A percentile compares a stretch with the other conserved stretches of the same genome.
Conservation (phyloP, 2,888 invertebrate species). For the Terebella lapidaria region DNA sequence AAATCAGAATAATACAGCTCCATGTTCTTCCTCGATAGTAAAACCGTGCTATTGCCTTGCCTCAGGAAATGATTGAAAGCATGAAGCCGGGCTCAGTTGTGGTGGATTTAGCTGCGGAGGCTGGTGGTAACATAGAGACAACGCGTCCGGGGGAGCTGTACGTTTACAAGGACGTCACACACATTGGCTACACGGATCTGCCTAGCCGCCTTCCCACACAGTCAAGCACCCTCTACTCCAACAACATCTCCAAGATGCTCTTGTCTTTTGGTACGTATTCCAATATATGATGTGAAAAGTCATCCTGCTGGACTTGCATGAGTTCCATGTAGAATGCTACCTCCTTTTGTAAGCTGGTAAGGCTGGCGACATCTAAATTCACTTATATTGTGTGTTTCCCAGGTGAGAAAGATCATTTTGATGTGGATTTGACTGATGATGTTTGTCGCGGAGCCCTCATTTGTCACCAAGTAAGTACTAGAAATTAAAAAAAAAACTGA, state of each 20-base stretch:
- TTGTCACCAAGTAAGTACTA: slow-evolving; percentile 59
- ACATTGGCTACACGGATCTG: slow-evolving; percentile 79
- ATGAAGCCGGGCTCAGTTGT: slow-evolving; percentile 87
- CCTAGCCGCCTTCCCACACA: slow-evolving; percentile 80
- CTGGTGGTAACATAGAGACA: slow-evolving; percentile 81
- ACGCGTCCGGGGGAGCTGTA: slow-evolving; percentile 73
- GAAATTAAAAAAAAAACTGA: too few species aligned
- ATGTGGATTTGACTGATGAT: slow-evolving; percentile 77
- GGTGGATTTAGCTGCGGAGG: slow-evolving; percentile 83
- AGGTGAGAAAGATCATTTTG: slow-evolving; percentile 73
- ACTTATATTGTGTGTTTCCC: slow-evolving; percentile 22
- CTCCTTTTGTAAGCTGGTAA: background rate
- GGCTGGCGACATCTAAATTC: background rate
- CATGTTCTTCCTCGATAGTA: background rate
- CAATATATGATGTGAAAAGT: background rate
- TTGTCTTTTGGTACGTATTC: slow-evolving; percentile 67
- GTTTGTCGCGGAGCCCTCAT: slow-evolving; percentile 80
- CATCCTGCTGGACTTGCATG: background rate
- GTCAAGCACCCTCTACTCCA: slow-evolving; percentile 81
- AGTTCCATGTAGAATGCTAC: background rate
- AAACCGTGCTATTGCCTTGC: background rate
- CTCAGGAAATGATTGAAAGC: slow-evolving; percentile 68
- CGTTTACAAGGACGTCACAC: slow-evolving; percentile 72
- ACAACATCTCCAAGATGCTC: slow-evolving; percentile 82
- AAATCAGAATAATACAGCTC: background rate